phyloP scores from a whole-genome alignment of 2,797 vertebrate genomes.

The Morelia viridis region DNA sequence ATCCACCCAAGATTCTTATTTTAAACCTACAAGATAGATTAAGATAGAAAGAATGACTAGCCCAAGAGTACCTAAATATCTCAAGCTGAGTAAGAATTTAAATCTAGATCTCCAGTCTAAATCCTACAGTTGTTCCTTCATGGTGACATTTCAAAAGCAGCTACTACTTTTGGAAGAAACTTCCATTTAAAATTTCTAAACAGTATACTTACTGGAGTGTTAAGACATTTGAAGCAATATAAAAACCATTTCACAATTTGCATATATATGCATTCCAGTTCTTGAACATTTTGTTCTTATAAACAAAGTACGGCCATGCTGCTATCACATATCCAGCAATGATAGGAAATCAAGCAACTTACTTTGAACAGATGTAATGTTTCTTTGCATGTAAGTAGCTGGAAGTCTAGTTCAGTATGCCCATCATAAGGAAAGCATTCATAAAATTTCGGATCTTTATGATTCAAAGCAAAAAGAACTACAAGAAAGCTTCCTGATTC shows the following conservation, averaged over 20 bases:
- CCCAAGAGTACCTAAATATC: not conserved
- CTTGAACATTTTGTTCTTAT: not conserved
- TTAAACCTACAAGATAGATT: not conserved
- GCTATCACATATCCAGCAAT: not conserved
- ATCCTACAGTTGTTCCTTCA: not conserved
- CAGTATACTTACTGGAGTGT: not conserved
- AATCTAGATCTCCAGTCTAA: not conserved
- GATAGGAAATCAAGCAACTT: slow-evolving; percentile 54
- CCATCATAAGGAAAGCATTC: slow-evolving; percentile 77
- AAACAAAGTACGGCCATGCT: not conserved
- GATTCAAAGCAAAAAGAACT: slow-evolving; percentile 85
- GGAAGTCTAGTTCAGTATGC: slow-evolving; percentile 77
- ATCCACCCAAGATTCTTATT: not conserved
- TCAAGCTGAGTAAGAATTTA: not conserved
- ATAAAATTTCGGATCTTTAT: slow-evolving; percentile 90
- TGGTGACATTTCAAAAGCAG: not conserved
- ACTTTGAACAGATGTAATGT: slow-evolving; percentile 86
- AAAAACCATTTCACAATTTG: not conserved
- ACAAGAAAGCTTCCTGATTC: slow-evolving; percentile 86
- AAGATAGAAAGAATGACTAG: not conserved
- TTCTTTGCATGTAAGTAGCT: slow-evolving; percentile 82
- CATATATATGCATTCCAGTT: not conserved
- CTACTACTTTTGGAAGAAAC: slow-evolving; percentile 5
- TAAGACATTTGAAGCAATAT: slow-evolving; percentile 1
- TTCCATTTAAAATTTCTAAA: not conserved